phyloP scores from a whole-genome alignment of 2,113 vertebrate species.

The Microcebus tavaratra region DNA sequence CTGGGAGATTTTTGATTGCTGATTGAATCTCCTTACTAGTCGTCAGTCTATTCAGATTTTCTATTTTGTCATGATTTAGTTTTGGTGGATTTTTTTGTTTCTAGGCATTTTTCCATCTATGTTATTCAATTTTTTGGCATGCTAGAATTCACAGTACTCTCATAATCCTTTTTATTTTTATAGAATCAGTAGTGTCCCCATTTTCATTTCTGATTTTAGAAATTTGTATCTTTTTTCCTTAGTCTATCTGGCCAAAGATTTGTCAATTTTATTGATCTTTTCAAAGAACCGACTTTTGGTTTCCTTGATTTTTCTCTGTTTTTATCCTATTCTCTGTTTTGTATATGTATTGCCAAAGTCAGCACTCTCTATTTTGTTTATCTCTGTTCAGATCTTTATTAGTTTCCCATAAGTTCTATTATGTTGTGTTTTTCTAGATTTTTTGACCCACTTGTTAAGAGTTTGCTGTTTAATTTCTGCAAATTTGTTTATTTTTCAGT shows the following conservation, averaged over 20 bases:
- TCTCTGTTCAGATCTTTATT: not conserved
- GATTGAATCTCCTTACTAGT: not conserved
- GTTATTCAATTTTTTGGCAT: not conserved
- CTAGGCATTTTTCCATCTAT: not conserved
- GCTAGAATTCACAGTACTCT: not conserved
- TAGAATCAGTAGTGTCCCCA: not conserved
- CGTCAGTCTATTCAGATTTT: not conserved
- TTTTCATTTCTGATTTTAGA: not conserved
- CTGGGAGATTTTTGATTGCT: not conserved
- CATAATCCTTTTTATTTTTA: not conserved
- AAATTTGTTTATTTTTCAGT: not conserved
- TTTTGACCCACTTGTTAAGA: not conserved
- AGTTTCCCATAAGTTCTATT: not conserved
- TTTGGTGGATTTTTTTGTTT: not conserved
- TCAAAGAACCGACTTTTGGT: not conserved
- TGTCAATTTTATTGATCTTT: not conserved
- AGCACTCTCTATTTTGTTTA: not conserved
- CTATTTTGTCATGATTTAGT: not conserved
- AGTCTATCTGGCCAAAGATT: not conserved
- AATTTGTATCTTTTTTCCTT: not conserved
- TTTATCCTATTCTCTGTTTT: not conserved
- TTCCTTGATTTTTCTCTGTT: not conserved
- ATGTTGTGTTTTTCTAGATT: not conserved
- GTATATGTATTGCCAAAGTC: not conserved
- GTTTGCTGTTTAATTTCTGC: not conserved